Percentiles rank a stretch among this genome's conserved stretches.
Evolutionary conservation across 2,797 vertebrate genomes (phyloP).

Genomic region (Etheostoma nigrum): DNA sequence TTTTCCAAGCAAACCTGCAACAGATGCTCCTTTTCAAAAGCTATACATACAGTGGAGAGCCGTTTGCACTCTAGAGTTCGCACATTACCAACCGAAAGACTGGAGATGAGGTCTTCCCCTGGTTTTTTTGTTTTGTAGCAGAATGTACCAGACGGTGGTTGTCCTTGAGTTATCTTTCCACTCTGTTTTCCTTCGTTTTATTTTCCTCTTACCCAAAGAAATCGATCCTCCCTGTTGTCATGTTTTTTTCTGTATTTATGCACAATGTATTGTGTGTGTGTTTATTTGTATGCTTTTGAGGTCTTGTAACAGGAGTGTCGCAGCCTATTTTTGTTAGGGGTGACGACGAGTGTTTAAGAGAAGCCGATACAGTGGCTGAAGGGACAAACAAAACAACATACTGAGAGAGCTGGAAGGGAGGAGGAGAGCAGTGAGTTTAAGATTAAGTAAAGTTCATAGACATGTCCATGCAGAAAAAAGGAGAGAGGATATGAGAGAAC

Average conservation of each 20-base stretch:
- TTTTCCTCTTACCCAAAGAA: slow-evolving; percentile 18
- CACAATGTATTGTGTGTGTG: slow-evolving; percentile 8
- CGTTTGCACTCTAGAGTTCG: slow-evolving; percentile 50
- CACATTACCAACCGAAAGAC: slow-evolving; percentile 42
- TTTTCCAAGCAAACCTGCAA: slow-evolving; percentile 54
- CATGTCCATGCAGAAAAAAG: slow-evolving; percentile 3
- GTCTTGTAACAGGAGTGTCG: not conserved
- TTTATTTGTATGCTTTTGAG: slow-evolving; percentile 44
- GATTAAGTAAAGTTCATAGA: slow-evolving; percentile 34
- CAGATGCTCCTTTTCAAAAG: slow-evolving; percentile 77
- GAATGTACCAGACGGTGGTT: slow-evolving; percentile 37
- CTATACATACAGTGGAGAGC: slow-evolving; percentile 47
- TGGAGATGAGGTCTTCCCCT: slow-evolving; percentile 27
- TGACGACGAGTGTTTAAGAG: slow-evolving; percentile 35
- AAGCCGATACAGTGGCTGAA: slow-evolving; percentile 24
- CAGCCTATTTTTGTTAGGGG: slow-evolving; percentile 33
- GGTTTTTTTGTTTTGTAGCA: slow-evolving; percentile 27
- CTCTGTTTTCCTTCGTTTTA: slow-evolving; percentile 12
- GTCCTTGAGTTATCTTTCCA: slow-evolving; percentile 27
- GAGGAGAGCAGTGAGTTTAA: slow-evolving; percentile 1
- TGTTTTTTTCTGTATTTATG: slow-evolving; percentile 22
- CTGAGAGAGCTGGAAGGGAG: not conserved
- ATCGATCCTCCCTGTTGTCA: slow-evolving; percentile 18
- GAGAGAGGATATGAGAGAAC: not conserved
- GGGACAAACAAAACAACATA: slow-evolving; percentile 44